Evolutionary conservation across 2,797 vertebrate genomes (phyloP), one percentile per base, ranked within the genome.

Genomic region (Paedocypris micromegethes): DNA sequence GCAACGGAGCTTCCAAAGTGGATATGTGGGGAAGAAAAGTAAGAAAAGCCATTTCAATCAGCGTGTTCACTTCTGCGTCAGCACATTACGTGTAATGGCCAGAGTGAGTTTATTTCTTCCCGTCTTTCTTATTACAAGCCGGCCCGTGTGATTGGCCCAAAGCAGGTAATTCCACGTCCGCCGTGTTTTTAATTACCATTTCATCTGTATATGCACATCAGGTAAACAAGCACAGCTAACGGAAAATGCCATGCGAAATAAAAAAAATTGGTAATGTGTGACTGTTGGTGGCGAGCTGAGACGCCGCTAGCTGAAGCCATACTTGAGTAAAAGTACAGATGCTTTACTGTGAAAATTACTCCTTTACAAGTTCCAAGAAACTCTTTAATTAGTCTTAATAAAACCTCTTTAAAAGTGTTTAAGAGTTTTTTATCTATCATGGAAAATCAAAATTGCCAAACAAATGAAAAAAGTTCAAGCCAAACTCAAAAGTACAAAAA

Each of bases 101-200:
- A 70, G 57, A 63, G 66, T 43, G 54, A 48, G 55, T 66, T 47
- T 65, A 59, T 74, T 66, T 59, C 43, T 48, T 47, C 45, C 9
- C 9, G n/a, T 49, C 66, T 46, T 65, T 43, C 45, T 52, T 59
- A 61, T 48, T 48, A 39, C 47, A 74, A 75, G 41, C 67, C 49
- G 64, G 46, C 65, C 71, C 58, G 52, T 59, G 58, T 56, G 71
- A 70, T 45, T 59, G 58, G 63, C 63, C 70, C 50, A 41, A 41
- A 58, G 61, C 68, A 56, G 61, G 52, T 78, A 68, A 72, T 70
- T 76, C 72, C 40, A 72, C 63, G 70, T 72, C 63, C 64, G 43
- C 59, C 38, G 64, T 75, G 58, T 67, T 66, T 74, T 70, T 72
- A 78, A 70, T 75, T 68, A 79, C 65, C 68, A 79, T 61, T 70